Base-by-base conservation (phyloP, 2,113 vertebrate genomes). In the Elachura formosa region DNA sequence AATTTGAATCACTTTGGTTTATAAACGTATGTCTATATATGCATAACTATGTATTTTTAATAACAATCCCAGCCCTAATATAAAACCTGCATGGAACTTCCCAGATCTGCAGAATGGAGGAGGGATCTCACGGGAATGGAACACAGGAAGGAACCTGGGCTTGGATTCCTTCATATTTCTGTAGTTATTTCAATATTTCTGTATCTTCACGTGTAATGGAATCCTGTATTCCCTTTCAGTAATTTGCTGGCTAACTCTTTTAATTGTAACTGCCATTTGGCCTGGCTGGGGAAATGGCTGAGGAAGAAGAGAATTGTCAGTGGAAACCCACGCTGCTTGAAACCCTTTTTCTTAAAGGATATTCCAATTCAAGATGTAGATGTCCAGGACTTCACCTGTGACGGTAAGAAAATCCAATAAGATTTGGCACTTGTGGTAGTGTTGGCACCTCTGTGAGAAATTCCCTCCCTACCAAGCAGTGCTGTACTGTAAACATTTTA, bases 361-460 rank as follows among this genome's bases (percentile, higher is more conserved):
- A 99, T 99, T 93, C 99, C 99, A 75, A 99, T 99, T 96, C 99
- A 99, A 97, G 99, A 99, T 8, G 99, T 99, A 71, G 99, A 99
- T 52, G 94, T 97, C 29, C 99, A 99, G 26, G 99, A 99, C 97
- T 99, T 99, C 87, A 99, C 99, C 68, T 99, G 99, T 5, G 99
- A 99, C 3, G 99, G 99, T 99, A 98, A 97, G 97, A 49, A 89
- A 64, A 87, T 33, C 18, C 68, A 41, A 0, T 38, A 43, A 3
- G 3, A 8, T 84, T 67, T 83, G 64, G 8, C 31, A 28, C 38
- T 72, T 75, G 26, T 58, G 49, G 11, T 48, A 40, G 22, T 15
- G 14, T 24, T 80, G 81, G 10, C 46, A 38, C 12, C n/a, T 77
- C n/a, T 81, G 20, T 58, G 72, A 68, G 43, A 17, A 56, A 25